Evolutionary conservation across 2,888 invertebrate species (phyloP).

Genomic region (Sclerodermus sp.): DNA sequence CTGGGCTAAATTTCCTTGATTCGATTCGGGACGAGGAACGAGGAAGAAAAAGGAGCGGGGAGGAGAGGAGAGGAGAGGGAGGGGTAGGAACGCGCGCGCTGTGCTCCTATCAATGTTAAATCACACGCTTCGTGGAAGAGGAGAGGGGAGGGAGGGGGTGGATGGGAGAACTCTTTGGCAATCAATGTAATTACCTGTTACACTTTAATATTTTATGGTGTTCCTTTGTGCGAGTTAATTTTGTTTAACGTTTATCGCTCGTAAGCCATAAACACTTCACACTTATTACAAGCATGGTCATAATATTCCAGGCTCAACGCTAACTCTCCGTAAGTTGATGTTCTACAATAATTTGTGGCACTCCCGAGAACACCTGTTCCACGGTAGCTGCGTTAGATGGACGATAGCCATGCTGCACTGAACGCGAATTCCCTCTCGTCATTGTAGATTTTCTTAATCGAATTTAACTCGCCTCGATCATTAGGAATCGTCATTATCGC

Average conservation of each 20-base stretch:
- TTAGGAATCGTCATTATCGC: too few relatives aligned
- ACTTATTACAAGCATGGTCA: conserved; percentile 14
- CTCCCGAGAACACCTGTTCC: conserved; percentile 27
- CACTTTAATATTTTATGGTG: conserved; percentile 15
- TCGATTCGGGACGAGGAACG: too few relatives aligned
- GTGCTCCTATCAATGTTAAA: too few relatives aligned
- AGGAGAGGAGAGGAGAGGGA: conserved; percentile 4
- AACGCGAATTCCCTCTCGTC: too few relatives aligned
- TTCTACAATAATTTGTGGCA: conserved; percentile 26
- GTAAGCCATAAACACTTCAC: conserved; percentile 26
- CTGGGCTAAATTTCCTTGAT: too few relatives aligned
- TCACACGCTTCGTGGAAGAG: too few relatives aligned
- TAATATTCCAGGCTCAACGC: too few relatives aligned
- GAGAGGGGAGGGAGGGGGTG: too few relatives aligned
- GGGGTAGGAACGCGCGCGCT: conserved; percentile 3
- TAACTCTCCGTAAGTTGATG: conserved; percentile 17
- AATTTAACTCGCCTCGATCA: too few relatives aligned
- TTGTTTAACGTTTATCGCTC: conserved; percentile 25
- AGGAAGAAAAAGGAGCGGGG: neutral
- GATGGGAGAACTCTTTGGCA: too few relatives aligned
- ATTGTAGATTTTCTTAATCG: too few relatives aligned
- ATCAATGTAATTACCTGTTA: neutral
- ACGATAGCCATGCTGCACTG: conserved; percentile 11
- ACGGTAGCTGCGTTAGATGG: conserved; percentile 1
- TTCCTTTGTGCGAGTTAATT: conserved; percentile 11